These are phyloP conservation scores for Lasioglossum calceatum DNA, from an alignment of 2,888 invertebrate species.

Conservation along the genomic window DNA sequence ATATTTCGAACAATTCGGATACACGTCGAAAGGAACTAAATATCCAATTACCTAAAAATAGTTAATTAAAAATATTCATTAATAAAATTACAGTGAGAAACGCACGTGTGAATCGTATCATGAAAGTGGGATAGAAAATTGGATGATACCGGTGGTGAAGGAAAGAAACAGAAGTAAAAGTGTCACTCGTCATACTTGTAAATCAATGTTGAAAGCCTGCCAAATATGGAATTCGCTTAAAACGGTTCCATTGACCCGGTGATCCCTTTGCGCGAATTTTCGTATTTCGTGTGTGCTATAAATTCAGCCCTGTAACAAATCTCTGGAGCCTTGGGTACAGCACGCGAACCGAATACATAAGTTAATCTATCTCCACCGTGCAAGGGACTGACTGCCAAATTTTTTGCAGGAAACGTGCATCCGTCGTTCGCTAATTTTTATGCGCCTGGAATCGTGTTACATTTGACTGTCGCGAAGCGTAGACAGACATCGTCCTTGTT, in stretches of 20 bases:
- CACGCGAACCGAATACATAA: conserved; percentile 67
- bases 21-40: background rate
- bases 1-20: background rate
- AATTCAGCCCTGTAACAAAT: conserved; percentile 75
- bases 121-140: background rate
- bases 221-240: conserved; percentile 57
- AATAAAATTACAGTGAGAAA: background rate
- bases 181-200: conserved; percentile 22
- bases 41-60: background rate
- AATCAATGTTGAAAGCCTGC: conserved; percentile 23
- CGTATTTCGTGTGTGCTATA: conserved; percentile 61
- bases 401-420: conserved; percentile 31
- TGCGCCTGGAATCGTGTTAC: background rate
- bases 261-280: conserved; percentile 60
- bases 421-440: background rate
- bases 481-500: background rate
- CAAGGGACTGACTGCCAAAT: conserved; percentile 42
- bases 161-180: background rate
- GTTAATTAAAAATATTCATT: background rate
- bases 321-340: conserved; percentile 65
- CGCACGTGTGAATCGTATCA: background rate
- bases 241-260: conserved; percentile 67
- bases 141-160: background rate
- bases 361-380: conserved; percentile 50
- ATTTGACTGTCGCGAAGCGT: background rate